Base-by-base conservation (phyloP, 1,140 invertebrate genomes). In the Drosophila ironensis region DNA sequence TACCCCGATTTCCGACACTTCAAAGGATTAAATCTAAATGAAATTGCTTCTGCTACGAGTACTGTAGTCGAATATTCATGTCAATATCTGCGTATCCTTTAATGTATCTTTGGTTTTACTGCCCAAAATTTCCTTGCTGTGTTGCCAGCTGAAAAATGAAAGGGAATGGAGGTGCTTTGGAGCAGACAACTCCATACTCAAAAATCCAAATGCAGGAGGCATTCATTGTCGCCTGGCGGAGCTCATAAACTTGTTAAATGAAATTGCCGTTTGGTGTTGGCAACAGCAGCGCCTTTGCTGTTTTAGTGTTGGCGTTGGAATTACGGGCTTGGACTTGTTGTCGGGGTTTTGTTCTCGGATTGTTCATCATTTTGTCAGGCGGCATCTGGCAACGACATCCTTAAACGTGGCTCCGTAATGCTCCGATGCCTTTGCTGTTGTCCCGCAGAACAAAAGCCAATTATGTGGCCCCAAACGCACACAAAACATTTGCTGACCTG, bases 211-310 rank as follows among this genome's bases (percentile, higher is more conserved):
- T 76, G 67, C 76, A 69, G 33, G 57, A 28, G 51, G 30, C 40
- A 54, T 28, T 69, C 33, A 51, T 64, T 46, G 54, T 51, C 51
- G 22, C 4, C 59, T 28, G 44, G 17, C 37, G 46, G 37, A 61
- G 59, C 72, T 76, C 76, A 81, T 77, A 81, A 82, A 72, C 77
- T 82, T 72, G 77, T 72, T 82, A 82, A 77, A 66, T 56, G 45
- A 69, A 84, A 82, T 77, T 72, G 59, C 72, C 27, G 51, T 77
- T 66, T 77, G 48, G 44, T 56, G 44, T 50, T 50, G 51, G 33
- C 25, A 22, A n/a, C n/a, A n/a, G n/a, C n/a, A n/a, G n/a, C n/a
- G n/a, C n/a, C n/a, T n/a, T 24, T 53, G 61, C 9, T 51, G 19
- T 11, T 35, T n/a, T n/a, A n/a, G 20, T n/a, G 14, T n/a, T 2